Conservation (phyloP, 2,888 invertebrate genomes). For the Tillus elongatus region DNA sequence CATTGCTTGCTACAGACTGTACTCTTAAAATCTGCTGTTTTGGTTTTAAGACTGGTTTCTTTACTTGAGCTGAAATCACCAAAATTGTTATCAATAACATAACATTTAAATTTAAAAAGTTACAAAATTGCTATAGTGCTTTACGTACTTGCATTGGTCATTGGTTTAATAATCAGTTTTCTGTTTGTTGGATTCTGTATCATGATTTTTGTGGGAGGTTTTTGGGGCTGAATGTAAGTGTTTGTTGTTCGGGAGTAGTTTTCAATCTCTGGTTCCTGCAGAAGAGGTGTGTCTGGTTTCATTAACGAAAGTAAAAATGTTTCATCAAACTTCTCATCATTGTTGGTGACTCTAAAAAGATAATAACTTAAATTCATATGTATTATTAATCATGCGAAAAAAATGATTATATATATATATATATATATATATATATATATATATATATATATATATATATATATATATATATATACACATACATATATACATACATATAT, state of each 20-base stretch:
- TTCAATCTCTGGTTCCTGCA: too few relatives aligned
- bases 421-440: too few relatives aligned
- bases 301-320: conserved; percentile 29
- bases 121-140: too few relatives aligned
- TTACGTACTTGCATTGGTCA: conserved; percentile 27
- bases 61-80: conserved; percentile 25
- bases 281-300: conserved; percentile 20
- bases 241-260: conserved; percentile 14
- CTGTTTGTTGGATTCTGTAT: conserved; percentile 36
- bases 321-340: conserved; percentile 27
- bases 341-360: conserved; percentile 23
- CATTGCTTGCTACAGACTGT: conserved; percentile 36
- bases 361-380: too few relatives aligned
- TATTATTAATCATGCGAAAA: too few relatives aligned
- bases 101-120: too few relatives aligned
- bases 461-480: too few relatives aligned
- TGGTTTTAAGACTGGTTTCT: conserved; percentile 22
- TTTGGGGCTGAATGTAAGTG: too few relatives aligned
- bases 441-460: too few relatives aligned
- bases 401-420: too few relatives aligned
- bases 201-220: conserved; percentile 31
- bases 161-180: conserved; percentile 34
- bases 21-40: conserved; percentile 36
- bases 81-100: too few relatives aligned
- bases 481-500: too few relatives aligned